Evolutionary conservation across 2,888 invertebrate genomes (phyloP).

Genomic region (Stenodema calcarata): DNA sequence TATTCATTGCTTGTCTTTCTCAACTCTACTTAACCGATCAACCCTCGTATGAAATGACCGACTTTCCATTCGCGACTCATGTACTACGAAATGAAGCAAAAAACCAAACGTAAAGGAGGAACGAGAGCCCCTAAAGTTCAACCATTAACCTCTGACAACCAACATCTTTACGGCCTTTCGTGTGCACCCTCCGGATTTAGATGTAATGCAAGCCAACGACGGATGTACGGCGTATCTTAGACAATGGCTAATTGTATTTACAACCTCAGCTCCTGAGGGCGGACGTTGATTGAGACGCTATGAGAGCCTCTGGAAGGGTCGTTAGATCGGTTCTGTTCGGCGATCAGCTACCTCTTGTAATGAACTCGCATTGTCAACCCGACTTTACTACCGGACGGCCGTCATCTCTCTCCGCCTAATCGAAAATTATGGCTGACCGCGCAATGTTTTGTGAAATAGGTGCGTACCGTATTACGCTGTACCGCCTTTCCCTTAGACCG

Average conservation of each 20-base stretch:
- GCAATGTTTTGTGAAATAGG: background rate
- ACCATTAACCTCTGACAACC: slow-evolving; percentile 2
- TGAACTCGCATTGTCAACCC: slow-evolving; percentile 22
- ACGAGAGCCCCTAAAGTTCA: background rate
- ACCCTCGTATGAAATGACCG: background rate
- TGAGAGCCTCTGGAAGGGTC: background rate
- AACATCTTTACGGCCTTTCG: background rate
- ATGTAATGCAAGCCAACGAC: background rate
- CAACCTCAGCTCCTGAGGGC: slow-evolving; percentile 6
- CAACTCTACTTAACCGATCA: background rate
- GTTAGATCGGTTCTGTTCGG: background rate
- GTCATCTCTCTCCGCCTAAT: slow-evolving; percentile 11
- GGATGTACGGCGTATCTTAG: slow-evolving; percentile 7
- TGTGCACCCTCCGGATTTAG: background rate
- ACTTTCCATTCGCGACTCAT: background rate
- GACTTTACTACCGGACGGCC: background rate
- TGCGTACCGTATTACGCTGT: background rate
- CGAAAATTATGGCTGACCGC: slow-evolving; percentile 18
- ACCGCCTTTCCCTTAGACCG: background rate
- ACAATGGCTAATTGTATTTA: slow-evolving; percentile 42
- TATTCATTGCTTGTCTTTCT: background rate
- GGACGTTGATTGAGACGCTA: slow-evolving; percentile 40
- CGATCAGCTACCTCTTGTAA: background rate
- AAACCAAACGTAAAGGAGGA: background rate
- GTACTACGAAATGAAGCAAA: background rate